Conservation (phyloP, 2,113 vertebrate species). For the Phrynosoma blainvillii region DNA sequence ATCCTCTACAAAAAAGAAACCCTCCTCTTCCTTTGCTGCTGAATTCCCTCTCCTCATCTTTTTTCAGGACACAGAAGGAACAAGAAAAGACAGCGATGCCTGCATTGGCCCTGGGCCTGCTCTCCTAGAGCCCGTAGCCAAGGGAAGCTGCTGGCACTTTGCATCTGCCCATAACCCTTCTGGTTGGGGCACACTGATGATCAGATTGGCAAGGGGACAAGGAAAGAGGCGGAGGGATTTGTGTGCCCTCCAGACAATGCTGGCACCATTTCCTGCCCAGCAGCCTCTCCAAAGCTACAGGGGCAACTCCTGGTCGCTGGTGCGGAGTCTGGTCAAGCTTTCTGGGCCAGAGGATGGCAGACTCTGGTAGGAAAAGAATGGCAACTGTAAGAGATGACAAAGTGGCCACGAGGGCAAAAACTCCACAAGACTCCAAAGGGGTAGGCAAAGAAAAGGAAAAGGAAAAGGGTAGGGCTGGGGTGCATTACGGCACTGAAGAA, state of each 20-base stretch:
- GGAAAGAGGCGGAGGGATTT: neutral
- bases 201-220: constrained; percentile 12
- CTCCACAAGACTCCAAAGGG: neutral
- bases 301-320: neutral
- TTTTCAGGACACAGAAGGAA: constrained; percentile 13
- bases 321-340: neutral
- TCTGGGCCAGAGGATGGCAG: neutral
- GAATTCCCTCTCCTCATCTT: neutral
- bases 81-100: constrained; percentile 1
- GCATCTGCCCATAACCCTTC: constrained; percentile 5
- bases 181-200: neutral
- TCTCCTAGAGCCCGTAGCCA: neutral
- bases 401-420: neutral
- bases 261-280: constrained; percentile 20
- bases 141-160: neutral
- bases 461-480: neutral
- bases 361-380: neutral
- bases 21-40: neutral
- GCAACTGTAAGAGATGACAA: neutral
- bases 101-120: neutral
- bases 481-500: neutral
- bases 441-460: neutral
- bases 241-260: neutral
- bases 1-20: neutral
- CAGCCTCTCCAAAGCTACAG: neutral